phyloP scores from a whole-genome alignment of 2,797 vertebrate genomes.

The Poeciliopsis paucimaculata region DNA sequence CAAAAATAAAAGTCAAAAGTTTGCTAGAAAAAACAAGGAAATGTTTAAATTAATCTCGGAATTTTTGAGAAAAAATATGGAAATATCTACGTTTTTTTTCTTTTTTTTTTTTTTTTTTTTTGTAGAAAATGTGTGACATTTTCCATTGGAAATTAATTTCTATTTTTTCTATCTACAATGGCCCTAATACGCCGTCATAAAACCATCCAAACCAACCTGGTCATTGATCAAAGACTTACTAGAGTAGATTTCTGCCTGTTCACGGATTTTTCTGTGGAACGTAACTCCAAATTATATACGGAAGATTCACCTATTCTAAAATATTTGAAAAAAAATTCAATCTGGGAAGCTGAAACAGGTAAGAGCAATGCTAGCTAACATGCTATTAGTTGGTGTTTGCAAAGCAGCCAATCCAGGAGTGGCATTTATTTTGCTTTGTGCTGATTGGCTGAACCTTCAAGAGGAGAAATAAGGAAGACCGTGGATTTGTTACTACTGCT shows the following conservation, averaged over 20 bases:
- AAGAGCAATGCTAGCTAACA: background rate
- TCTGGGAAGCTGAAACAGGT: background rate
- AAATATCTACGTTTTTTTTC: too few species aligned
- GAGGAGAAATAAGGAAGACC: background rate
- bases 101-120: too few species aligned
- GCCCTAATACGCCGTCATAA: too few species aligned
- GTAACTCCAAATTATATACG: background rate
- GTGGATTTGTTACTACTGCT: too few species aligned
- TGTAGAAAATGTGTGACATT: too few species aligned
- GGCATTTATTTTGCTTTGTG: background rate
- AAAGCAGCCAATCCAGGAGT: background rate
- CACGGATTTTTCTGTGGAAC: background rate
- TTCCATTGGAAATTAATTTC: too few species aligned
- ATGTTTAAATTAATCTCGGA: too few species aligned
- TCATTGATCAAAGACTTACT: background rate
- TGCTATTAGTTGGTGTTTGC: background rate
- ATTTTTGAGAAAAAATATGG: too few species aligned
- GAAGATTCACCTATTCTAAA: background rate
- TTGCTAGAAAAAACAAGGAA: too few species aligned
- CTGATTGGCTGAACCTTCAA: background rate
- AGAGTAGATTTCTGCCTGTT: background rate
- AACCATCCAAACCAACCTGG: background rate
- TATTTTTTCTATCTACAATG: too few species aligned
- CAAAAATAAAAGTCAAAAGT: too few species aligned
- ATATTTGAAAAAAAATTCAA: background rate